Percentiles rank a stretch among this genome's conserved stretches.
Conservation (phyloP, 2,113 vertebrate species). For the Rhipidura dahli region DNA sequence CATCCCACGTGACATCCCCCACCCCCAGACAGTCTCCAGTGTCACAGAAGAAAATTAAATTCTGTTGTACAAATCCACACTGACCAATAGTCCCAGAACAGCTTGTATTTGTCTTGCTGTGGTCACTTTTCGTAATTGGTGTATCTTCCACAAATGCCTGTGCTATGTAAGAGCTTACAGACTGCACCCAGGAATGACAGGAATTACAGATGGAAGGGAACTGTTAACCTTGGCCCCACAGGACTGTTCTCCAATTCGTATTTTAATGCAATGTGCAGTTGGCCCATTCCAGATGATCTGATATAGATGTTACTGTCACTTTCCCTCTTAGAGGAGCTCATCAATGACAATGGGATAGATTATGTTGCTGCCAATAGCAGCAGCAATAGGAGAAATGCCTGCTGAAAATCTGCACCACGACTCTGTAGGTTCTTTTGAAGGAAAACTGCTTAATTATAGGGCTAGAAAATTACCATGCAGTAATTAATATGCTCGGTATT, state of each 20-base stretch:
- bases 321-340: conserved; percentile 26
- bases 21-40: background rate
- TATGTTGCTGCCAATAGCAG: background rate
- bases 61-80: background rate
- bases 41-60: background rate
- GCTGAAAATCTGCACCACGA: conserved; percentile 10
- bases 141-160: background rate
- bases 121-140: conserved; percentile 4
- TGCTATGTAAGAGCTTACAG: conserved; percentile 6
- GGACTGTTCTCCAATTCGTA: conserved; percentile 21
- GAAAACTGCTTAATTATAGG: conserved; percentile 34
- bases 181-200: conserved; percentile 24
- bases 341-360: conserved; percentile 14
- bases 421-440: conserved; percentile 34
- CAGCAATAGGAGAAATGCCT: conserved; percentile 4
- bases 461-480: conserved; percentile 42
- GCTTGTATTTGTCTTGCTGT: conserved; percentile 31
- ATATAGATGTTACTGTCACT: conserved; percentile 50
- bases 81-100: background rate
- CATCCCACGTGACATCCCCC: background rate
- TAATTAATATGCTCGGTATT: conserved; percentile 58
- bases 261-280: conserved; percentile 46
- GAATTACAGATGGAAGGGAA: conserved; percentile 20
- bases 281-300: conserved; percentile 49
- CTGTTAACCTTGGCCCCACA: background rate